Conservation (phyloP, 1,140 invertebrate species). For the Neodiprion fabricii region DNA sequence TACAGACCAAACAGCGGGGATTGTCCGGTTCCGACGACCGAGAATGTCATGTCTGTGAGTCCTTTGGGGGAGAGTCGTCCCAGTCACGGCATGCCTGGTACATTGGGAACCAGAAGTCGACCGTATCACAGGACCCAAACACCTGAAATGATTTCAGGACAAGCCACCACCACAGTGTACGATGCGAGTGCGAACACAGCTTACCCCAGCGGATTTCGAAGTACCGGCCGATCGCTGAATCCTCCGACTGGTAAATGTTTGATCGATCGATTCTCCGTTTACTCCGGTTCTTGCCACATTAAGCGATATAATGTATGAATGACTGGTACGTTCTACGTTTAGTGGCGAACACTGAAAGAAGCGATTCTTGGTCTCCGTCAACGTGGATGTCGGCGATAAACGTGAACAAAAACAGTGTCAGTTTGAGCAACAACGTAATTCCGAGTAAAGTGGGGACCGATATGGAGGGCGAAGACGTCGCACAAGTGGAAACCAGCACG, state of each 20-base stretch:
- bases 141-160: constrained; percentile 37
- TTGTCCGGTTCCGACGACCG: constrained; percentile 48
- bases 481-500: constrained; percentile 21
- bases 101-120: constrained; percentile 47
- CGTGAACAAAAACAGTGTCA: constrained; percentile 13
- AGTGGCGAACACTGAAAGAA: neutral
- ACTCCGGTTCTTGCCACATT: too few relatives aligned
- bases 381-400: neutral
- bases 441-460: constrained; percentile 24
- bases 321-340: neutral
- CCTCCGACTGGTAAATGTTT: constrained; percentile 33
- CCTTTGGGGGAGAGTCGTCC: constrained; percentile 33
- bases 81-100: constrained; percentile 16
- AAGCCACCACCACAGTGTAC: constrained; percentile 35
- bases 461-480: constrained; percentile 29
- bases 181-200: constrained; percentile 36
- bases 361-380: constrained; percentile 3
- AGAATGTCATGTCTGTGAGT: constrained; percentile 33
- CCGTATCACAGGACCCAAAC: constrained; percentile 38
- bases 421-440: constrained; percentile 21
- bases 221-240: constrained; percentile 40
- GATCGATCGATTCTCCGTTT: neutral
- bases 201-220: constrained; percentile 38
- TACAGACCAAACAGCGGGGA: constrained; percentile 61
- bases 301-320: too few relatives aligned